phyloP scores from a whole-genome alignment of 2,113 vertebrate genomes.

The Rhineura floridana region DNA sequence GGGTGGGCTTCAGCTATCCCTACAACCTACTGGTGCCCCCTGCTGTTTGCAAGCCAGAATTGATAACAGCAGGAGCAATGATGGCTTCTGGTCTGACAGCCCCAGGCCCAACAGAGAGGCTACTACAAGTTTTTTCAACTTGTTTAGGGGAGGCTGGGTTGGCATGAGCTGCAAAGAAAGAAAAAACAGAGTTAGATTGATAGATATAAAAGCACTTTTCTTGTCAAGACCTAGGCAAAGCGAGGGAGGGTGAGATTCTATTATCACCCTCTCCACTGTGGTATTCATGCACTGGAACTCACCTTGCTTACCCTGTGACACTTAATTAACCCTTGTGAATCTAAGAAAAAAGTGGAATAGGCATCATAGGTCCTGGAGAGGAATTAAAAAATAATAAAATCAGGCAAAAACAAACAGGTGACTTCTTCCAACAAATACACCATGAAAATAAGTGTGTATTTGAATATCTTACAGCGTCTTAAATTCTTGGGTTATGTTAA shows the following conservation, averaged over 20 bases:
- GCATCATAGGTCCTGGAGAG: constrained; percentile 84
- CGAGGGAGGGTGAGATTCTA: no score
- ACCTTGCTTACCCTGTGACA: constrained; percentile 90
- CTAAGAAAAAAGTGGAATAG: constrained; percentile 90
- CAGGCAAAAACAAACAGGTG: not conserved
- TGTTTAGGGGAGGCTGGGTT: constrained; percentile 76
- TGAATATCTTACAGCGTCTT: not conserved
- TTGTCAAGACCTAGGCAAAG: not conserved
- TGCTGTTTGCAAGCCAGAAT: constrained; percentile 25
- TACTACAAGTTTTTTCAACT: constrained; percentile 79
- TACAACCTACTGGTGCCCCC: not conserved
- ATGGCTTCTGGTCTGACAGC: constrained; percentile 80
- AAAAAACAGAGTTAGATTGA: not conserved
- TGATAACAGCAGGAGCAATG: constrained; percentile 64
- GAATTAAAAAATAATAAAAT: not conserved
- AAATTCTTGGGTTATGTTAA: not conserved
- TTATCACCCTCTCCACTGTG: not conserved
- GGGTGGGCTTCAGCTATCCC: not conserved
- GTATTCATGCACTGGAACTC: constrained; percentile 23
- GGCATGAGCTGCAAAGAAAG: constrained; percentile 80
- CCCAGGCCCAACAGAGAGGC: constrained; percentile 82
- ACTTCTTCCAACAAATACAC: not conserved
- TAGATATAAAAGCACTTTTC: not conserved
- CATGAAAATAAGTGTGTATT: not conserved
- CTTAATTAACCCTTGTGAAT: constrained; percentile 83